Base-by-base conservation (phyloP, 2,113 vertebrate genomes). In the Triplophysa rosa region DNA sequence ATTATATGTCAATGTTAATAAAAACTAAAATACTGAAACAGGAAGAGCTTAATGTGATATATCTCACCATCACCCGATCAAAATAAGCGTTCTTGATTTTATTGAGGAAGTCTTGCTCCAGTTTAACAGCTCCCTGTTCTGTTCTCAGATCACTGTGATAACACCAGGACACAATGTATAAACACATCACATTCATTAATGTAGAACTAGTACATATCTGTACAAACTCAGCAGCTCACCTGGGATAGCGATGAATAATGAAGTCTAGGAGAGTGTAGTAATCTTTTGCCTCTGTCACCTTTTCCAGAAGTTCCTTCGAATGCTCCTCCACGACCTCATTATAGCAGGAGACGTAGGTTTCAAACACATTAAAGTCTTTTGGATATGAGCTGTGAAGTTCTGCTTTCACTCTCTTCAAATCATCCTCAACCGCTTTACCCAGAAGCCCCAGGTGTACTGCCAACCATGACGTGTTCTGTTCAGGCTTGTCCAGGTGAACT, bases 331-430 rank as follows among this genome's bases (percentile, higher is more conserved):
- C 63, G 1, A 77, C 87, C 7, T 21, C 13, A 80, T 90, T 88
- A 82, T 91, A 92, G 14, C 85, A 83, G 49, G n/a, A 66, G 71
- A 91, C 87, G 24, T 93, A 94, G 0, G 88, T 81, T 85, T 89
- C 78, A 82, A 93, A 92, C 21, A 93, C 93, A 0, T 76, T 73
- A 33, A 94, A 94, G 77, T 88, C 92, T 79, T 83, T 84, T 0
- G 92, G 91, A 85, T 94, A 94, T 0, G 79, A 88, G 80, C 80
- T 69, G 1, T 79, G 64, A 62, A 92, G 81, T 24, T 90, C 85
- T 59, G 2, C 12, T 85, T 85, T 91, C 66, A 92, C 91, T 0
- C 3, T 86, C 84, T 90, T 86, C 29, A 93, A 11, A 76, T 91
- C 84, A 71, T 91, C 84, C 67, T 89, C 79, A 17, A 93, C 82